A percentile compares a stretch with the other conserved stretches of the same genome.
phyloP scores from a whole-genome alignment of 2,113 vertebrate genomes.

The Pluvialis apricaria region DNA sequence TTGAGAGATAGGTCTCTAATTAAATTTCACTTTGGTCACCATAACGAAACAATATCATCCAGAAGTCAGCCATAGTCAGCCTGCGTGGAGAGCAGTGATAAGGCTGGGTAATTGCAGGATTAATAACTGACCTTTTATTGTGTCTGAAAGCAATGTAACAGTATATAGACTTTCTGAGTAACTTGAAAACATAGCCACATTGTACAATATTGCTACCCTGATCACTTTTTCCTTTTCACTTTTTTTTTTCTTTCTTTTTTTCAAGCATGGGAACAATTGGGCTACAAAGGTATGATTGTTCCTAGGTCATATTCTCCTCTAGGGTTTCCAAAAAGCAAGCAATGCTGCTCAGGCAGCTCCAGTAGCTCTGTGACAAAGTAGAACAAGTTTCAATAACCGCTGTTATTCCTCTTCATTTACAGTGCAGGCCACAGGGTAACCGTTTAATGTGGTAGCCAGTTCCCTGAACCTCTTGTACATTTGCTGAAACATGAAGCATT shows the following conservation, averaged over 20 bases:
- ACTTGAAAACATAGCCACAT: slow-evolving; percentile 55
- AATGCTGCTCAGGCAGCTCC: slow-evolving; percentile 9
- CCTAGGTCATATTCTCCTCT: slow-evolving; percentile 57
- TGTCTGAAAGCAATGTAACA: slow-evolving; percentile 57
- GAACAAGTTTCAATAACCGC: slow-evolving; percentile 21
- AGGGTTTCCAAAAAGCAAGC: slow-evolving; percentile 56
- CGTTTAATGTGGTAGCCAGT: slow-evolving; percentile 12
- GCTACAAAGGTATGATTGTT: slow-evolving; percentile 31
- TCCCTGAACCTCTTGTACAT: not conserved
- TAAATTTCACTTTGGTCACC: slow-evolving; percentile 64
- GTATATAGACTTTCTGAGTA: slow-evolving; percentile 42
- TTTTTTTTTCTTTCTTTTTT: not conserved
- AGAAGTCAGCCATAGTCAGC: slow-evolving; percentile 34
- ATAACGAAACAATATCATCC: slow-evolving; percentile 62
- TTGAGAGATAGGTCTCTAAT: slow-evolving; percentile 67
- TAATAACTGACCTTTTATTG: slow-evolving; percentile 68
- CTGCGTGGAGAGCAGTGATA: slow-evolving; percentile 67
- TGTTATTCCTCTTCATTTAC: slow-evolving; percentile 23
- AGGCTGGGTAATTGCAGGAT: slow-evolving; percentile 68
- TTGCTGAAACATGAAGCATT: slow-evolving; percentile 14
- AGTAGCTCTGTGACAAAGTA: slow-evolving; percentile 42
- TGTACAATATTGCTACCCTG: slow-evolving; percentile 34
- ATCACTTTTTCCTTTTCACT: not conserved
- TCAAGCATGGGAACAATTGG: not conserved
- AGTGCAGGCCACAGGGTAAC: not conserved